Percentiles rank a stretch among this genome's conserved stretches.
These are phyloP conservation scores for Meloidogyne exigua DNA, from an alignment of 1,140 invertebrate genomes.

Conservation along the genomic window DNA sequence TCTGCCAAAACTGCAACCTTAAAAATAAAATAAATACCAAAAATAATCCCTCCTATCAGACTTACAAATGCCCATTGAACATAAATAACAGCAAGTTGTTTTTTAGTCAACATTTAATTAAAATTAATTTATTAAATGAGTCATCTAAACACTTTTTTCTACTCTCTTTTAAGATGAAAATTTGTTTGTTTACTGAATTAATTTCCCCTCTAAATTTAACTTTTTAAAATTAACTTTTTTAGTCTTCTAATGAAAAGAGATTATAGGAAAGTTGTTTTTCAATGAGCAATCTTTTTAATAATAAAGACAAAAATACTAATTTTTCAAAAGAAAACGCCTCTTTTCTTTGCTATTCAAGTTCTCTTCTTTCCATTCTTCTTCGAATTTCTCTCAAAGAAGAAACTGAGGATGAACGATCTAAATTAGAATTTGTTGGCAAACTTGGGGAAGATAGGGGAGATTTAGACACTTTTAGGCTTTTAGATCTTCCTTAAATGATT, in stretches of 20 bases:
- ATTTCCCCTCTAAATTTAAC: neutral
- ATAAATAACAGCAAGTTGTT: neutral
- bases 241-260: neutral
- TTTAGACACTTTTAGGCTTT: too few species aligned
- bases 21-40: neutral
- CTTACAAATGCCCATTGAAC: neutral
- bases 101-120: neutral
- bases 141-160: neutral
- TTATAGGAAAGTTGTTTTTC: neutral
- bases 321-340: neutral
- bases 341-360: neutral
- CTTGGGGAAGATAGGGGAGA: too few species aligned
- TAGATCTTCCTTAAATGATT: too few species aligned
- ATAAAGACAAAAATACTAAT: neutral
- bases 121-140: neutral
- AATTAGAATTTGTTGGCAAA: neutral
- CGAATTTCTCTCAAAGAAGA: neutral
- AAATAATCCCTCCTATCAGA: neutral
- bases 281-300: neutral
- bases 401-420: neutral
- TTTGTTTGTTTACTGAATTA: neutral
- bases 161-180: neutral
- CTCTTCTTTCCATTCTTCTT: neutral
- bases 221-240: neutral
- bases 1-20: neutral